These are phyloP conservation scores for Sylvilagus floridanus DNA, from an alignment of 2,797 vertebrate genomes.

Conservation along the genomic window DNA sequence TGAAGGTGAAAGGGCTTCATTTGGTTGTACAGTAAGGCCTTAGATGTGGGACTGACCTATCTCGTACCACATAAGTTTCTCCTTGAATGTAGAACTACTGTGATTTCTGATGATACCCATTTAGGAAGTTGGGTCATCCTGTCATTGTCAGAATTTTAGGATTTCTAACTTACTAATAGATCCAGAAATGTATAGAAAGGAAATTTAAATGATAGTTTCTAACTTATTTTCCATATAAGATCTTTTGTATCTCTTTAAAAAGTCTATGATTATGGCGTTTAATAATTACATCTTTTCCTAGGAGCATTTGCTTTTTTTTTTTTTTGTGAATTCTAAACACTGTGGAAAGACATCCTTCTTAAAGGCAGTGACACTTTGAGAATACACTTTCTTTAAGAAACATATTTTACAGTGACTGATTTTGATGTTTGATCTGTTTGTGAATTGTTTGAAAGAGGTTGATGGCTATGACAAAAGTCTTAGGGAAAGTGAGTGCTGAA, in stretches of 20 bases:
- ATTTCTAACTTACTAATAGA: constrained; percentile 31
- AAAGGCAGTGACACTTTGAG: neutral
- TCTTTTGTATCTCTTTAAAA: constrained; percentile 2
- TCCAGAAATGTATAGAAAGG: constrained; percentile 5
- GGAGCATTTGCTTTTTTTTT: neutral
- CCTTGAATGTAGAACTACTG: neutral
- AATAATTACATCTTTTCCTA: neutral
- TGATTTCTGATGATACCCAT: neutral
- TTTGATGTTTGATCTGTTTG: neutral
- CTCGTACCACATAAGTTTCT: neutral
- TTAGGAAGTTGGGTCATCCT: constrained; percentile 44
- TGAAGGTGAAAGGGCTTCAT: neutral
- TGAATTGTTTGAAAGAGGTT: constrained; percentile 12
- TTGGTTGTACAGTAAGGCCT: neutral
- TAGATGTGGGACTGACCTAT: neutral
- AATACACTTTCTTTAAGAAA: constrained; percentile 10
- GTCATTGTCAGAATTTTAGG: constrained; percentile 15
- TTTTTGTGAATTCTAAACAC: neutral
- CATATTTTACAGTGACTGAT: neutral
- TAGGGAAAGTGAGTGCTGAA: neutral
- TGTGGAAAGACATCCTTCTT: neutral
- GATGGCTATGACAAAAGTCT: constrained; percentile 1
- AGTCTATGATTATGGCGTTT: neutral
- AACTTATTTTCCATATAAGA: neutral
- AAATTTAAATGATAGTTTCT: constrained; percentile 15